Percentiles rank a stretch among this genome's conserved stretches.
Evolutionary conservation across 2,113 vertebrate genomes (phyloP).

Genomic region (Vimba vimba): DNA sequence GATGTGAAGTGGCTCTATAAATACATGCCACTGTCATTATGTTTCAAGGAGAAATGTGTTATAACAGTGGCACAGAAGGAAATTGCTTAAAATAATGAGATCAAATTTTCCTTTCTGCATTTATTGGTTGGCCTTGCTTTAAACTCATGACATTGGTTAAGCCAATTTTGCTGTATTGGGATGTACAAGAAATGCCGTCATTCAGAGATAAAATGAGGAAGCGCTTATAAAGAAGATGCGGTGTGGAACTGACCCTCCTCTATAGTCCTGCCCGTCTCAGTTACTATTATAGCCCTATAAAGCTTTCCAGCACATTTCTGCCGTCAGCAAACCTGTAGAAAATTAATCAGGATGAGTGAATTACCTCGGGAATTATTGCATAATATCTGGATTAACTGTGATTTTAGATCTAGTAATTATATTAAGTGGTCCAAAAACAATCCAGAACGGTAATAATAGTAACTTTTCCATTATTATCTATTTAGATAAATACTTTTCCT

Average conservation of each 20-base stretch:
- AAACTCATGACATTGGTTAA: background rate
- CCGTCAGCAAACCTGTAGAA: background rate
- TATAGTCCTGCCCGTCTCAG: background rate
- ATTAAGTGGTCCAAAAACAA: background rate
- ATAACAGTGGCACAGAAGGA: background rate
- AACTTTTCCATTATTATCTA: background rate
- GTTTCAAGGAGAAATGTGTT: conserved; percentile 4
- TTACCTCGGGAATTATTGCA: background rate
- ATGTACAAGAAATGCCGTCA: background rate
- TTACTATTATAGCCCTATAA: background rate
- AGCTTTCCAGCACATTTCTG: background rate
- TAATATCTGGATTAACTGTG: background rate
- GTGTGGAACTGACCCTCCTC: background rate
- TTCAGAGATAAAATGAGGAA: background rate
- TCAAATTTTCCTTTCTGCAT: background rate
- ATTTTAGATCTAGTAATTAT: conserved; percentile 1
- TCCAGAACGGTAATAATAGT: background rate
- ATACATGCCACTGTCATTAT: background rate
- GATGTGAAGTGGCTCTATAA: conserved; percentile 49
- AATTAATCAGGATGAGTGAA: background rate
- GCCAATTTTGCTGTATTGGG: background rate
- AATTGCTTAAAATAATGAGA: background rate
- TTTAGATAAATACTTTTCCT: background rate
- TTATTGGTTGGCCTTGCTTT: too few species aligned
- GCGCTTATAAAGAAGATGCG: background rate